phyloP scores from a whole-genome alignment of 2,888 invertebrate species.

The Petrophora chlorosata region DNA sequence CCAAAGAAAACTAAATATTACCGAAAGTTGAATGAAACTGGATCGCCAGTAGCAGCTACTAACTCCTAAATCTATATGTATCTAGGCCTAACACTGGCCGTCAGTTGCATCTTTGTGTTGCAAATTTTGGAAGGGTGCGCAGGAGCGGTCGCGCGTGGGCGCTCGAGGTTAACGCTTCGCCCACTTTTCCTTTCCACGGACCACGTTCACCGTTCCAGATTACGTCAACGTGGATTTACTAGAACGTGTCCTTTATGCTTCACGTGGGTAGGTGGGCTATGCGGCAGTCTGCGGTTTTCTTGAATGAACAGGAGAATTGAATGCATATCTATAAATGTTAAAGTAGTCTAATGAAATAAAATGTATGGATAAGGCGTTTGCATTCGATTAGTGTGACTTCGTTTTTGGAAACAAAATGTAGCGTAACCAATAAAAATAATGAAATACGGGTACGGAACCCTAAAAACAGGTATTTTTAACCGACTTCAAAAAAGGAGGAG shows the following conservation, averaged over 20 bases:
- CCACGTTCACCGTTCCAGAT: constrained; percentile 62
- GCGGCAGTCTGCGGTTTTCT: constrained; percentile 1
- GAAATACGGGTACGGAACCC: too few species aligned
- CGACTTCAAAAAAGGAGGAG: too few species aligned
- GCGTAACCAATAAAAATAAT: too few species aligned
- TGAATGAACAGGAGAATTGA: too few species aligned
- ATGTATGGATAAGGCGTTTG: too few species aligned
- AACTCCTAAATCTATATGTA: constrained; percentile 7
- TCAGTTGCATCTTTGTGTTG: constrained; percentile 34
- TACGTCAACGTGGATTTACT: constrained; percentile 65
- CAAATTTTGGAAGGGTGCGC: constrained; percentile 48
- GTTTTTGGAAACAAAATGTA: too few species aligned
- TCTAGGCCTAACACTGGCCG: constrained; percentile 14
- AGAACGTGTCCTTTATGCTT: constrained; percentile 39
- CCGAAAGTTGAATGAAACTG: constrained; percentile 17
- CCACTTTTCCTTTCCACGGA: constrained; percentile 80
- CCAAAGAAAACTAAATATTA: not conserved
- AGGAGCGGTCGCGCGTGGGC: constrained; percentile 64
- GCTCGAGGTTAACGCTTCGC: constrained; percentile 72
- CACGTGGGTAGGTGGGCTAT: constrained; percentile 17
- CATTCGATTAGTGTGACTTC: too few species aligned
- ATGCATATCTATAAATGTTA: too few species aligned
- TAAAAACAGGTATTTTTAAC: too few species aligned
- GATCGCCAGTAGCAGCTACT: not conserved
- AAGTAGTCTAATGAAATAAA: too few species aligned